Evolutionary conservation across 2,113 vertebrate genomes (phyloP).

Genomic region (Anas platyrhynchos): DNA sequence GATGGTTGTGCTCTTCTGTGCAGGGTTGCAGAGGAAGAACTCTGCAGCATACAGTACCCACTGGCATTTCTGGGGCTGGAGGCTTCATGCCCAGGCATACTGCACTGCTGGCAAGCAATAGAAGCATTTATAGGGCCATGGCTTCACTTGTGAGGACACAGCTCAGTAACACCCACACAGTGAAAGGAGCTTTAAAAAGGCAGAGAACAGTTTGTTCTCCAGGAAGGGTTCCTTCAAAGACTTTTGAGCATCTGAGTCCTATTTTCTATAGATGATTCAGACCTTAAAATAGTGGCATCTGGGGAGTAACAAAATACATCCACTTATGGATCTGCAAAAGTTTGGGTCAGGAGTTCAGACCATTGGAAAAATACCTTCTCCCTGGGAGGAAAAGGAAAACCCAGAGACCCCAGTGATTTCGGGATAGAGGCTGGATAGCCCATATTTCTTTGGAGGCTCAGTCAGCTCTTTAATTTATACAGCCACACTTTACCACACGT

Average conservation of each 20-base stretch:
- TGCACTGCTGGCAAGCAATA: neutral
- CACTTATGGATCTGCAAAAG: neutral
- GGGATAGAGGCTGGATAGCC: neutral
- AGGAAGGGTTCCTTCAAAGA: neutral
- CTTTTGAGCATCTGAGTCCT: neutral
- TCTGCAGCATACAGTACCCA: fast-evolving
- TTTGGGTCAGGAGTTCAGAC: constrained; percentile 6
- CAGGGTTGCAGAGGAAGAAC: neutral
- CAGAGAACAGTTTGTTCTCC: neutral
- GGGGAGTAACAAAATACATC: neutral
- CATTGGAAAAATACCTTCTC: neutral
- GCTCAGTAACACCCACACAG: neutral
- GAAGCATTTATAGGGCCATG: neutral
- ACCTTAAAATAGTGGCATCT: neutral
- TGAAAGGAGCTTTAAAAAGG: neutral
- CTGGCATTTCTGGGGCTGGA: neutral
- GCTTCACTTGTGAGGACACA: neutral
- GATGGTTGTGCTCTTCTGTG: neutral
- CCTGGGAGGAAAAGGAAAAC: neutral
- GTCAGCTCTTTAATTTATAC: constrained; percentile 8
- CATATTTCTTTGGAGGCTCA: neutral
- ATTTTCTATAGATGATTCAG: neutral
- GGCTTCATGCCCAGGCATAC: neutral
- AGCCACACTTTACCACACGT: neutral
- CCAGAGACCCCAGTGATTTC: neutral